Evolutionary conservation across 2,888 invertebrate genomes (phyloP), one percentile per base, ranked within the genome.

Genomic region (Amiota mariae): DNA sequence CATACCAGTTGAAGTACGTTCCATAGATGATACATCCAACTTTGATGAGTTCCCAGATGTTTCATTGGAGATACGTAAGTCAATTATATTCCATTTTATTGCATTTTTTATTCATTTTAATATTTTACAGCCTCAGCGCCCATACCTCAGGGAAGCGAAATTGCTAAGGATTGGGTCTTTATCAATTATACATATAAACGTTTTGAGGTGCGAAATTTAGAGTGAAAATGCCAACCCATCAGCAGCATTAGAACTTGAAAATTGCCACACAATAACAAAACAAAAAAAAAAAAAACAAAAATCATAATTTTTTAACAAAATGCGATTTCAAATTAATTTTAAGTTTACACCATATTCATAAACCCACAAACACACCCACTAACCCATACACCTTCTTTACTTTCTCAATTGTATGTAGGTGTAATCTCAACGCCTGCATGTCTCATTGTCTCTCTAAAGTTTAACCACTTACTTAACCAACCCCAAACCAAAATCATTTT

Each of bases 41-140:
- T 99, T 99, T 90, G 99, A 99, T 91, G 99, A 99, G 87, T 99
- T 99, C 92, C 99, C 99, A 8, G 99, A 99, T 91, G 98, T 98
- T 86, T 98, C 99, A 90, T 93, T 99, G 82, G 97, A 98, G 92
- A 98, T 98, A 92, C 98, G 98, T 98, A 93, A 94, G 97, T 94
- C 54, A 24, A 24, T 24, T 57, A 36, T 67, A 24, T 24, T 24
- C 0, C 59, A 15, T 59, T 20, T 20, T 1, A 15, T 18, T 59
- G 2, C 6, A 36, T 36, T 36, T 36, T 36, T 4, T 36, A 36
- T 6, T 6, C 2, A 36, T 36, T 36, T 64, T n/a, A 6, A 51
- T 24, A 76, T 91, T 92, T 47, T 6, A 36, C 91, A 95, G 95
- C 96, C 86, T 94, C 97, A 76, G 96, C 97, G 77, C 96, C 97